Evolutionary conservation across 2,888 invertebrate species (phyloP).

Genomic region (Drosophila glabriapex): DNA sequence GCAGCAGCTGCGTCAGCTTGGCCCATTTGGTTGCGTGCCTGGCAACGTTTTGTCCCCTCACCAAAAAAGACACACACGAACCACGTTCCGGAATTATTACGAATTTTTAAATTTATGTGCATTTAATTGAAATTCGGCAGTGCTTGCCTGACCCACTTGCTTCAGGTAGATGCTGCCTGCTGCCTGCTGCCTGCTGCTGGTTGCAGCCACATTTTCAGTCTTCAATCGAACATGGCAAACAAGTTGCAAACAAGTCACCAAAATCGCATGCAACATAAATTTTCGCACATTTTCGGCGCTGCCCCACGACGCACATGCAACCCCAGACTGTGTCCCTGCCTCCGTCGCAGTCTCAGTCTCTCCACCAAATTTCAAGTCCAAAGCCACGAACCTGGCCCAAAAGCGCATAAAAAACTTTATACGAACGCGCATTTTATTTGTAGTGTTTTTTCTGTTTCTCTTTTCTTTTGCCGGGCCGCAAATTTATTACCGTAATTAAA

Average conservation of each 20-base stretch:
- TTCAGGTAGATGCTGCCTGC: constrained; percentile 15
- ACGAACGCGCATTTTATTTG: constrained; percentile 46
- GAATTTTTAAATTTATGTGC: constrained; percentile 78
- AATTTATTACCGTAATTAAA: constrained; percentile 86
- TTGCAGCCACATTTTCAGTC: constrained; percentile 27
- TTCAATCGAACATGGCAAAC: constrained; percentile 70
- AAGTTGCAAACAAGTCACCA: constrained; percentile 80
- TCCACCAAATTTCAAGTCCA: constrained; percentile 13
- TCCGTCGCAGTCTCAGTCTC: constrained; percentile 23
- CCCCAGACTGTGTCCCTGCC: background rate
- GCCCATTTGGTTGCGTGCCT: constrained; percentile 59
- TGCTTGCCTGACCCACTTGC: constrained; percentile 16
- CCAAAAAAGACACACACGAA: constrained; percentile 20
- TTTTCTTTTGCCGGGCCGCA: constrained; percentile 55
- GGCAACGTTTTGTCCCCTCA: constrained; percentile 65
- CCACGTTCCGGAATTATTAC: constrained; percentile 72
- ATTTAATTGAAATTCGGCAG: constrained; percentile 77
- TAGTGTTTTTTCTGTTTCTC: constrained; percentile 4
- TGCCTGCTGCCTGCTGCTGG: constrained; percentile 41
- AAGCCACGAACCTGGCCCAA: constrained; percentile 38
- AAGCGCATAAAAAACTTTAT: constrained; percentile 19
- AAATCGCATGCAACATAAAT: constrained; percentile 83
- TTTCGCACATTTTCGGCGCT: constrained; percentile 78
- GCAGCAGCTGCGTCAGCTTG: constrained; percentile 63
- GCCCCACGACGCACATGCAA: constrained; percentile 62